Conservation (phyloP, 2,888 invertebrate species). For the Pseudeuparius sepicola region DNA sequence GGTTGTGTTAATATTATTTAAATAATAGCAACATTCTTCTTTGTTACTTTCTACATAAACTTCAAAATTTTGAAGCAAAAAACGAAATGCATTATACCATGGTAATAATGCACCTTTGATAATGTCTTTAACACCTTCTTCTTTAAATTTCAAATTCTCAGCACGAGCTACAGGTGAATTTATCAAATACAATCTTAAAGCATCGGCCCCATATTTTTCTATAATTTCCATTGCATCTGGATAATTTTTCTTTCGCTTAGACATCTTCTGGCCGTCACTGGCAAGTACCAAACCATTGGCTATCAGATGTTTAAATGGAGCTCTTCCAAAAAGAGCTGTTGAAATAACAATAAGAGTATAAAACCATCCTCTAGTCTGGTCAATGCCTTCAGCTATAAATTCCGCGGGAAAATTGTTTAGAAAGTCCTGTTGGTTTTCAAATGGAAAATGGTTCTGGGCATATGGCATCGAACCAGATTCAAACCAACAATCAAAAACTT, state of each 20-base stretch:
- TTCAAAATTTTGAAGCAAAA: conserved; percentile 88
- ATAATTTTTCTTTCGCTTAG: conserved; percentile 96
- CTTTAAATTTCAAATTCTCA: conserved; percentile 92
- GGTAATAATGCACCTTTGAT: conserved; percentile 97
- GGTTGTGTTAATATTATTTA: conserved; percentile 29
- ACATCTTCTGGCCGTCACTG: conserved; percentile 99
- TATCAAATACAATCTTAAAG: conserved; percentile 87
- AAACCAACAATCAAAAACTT: conserved; percentile 99
- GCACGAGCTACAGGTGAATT: conserved; percentile 98
- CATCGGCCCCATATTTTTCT: conserved; percentile 92
- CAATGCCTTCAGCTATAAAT: conserved; percentile 99
- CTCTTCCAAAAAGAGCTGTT: conserved; percentile 88
- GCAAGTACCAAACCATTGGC: conserved; percentile 93
- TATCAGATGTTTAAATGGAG: conserved; percentile 96
- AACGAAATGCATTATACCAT: conserved; percentile 91
- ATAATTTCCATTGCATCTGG: conserved; percentile 92
- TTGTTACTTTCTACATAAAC: conserved; percentile 57
- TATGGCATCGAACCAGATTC: conserved; percentile 99
- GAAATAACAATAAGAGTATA: conserved; percentile 96
- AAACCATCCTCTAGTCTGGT: conserved; percentile 97
- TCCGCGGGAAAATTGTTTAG: conserved; percentile 92
- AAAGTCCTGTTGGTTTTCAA: conserved; percentile 82
- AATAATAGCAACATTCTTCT: conserved; percentile 35
- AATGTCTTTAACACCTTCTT: conserved; percentile 92
- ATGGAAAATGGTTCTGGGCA: conserved; percentile 93